Percentiles rank a stretch among this genome's conserved stretches.
Conservation (phyloP, 2,888 invertebrate species). For the Ypsolopha sequella region DNA sequence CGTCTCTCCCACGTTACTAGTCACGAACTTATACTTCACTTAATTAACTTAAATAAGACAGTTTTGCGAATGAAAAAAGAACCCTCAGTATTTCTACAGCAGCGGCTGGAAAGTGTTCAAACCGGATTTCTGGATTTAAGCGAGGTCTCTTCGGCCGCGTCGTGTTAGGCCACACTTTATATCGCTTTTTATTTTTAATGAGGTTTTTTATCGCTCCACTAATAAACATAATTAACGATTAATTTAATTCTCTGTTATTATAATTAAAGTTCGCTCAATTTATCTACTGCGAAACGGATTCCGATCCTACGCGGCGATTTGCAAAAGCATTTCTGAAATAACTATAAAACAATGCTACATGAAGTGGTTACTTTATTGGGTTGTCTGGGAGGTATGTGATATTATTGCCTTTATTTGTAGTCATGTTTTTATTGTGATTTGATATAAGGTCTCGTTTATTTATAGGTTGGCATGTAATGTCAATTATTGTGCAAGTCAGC, state of each 20-base stretch:
- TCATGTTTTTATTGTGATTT: background rate
- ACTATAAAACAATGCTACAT: no score
- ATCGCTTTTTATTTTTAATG: conserved; percentile 56
- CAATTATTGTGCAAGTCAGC: conserved; percentile 21
- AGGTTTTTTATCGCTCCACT: conserved; percentile 34
- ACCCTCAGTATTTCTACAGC: conserved; percentile 14
- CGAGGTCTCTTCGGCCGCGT: conserved; percentile 15
- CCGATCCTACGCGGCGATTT: background rate
- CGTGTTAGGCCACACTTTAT: conserved; percentile 46
- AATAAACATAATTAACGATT: conserved; percentile 28
- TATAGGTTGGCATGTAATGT: background rate
- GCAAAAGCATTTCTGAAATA: background rate
- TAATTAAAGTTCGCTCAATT: conserved; percentile 3
- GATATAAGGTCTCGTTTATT: background rate
- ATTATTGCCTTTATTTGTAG: no score
- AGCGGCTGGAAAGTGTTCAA: conserved; percentile 34
- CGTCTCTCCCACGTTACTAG: conserved; percentile 52
- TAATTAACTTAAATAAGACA: conserved; percentile 68
- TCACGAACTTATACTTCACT: conserved; percentile 70
- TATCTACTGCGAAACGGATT: conserved; percentile 1
- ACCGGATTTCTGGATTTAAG: conserved; percentile 47
- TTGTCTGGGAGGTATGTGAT: no score
- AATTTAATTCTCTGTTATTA: conserved; percentile 3
- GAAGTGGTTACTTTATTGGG: no score
- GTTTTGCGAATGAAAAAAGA: conserved; percentile 58